phyloP scores from a whole-genome alignment of 2,888 invertebrate species.

The Hetaerina titia region DNA sequence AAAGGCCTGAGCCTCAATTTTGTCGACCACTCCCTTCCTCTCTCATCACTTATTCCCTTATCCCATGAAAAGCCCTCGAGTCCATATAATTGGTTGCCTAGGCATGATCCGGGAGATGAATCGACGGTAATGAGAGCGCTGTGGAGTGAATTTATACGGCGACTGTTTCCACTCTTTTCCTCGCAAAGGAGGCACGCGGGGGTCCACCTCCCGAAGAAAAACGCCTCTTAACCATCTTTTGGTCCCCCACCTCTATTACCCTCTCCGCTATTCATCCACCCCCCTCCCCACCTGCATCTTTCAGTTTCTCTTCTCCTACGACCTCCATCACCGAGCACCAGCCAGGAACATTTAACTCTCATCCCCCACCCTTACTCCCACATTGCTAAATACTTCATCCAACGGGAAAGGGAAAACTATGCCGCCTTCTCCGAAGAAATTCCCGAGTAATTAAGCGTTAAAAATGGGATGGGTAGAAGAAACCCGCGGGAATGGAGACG shows the following conservation, averaged over 20 bases:
- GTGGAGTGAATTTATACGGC: conserved; percentile 31
- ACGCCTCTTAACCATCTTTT: no score
- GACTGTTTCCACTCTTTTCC: background rate
- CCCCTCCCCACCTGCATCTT: background rate
- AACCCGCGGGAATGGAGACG: no score
- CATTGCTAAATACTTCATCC: background rate
- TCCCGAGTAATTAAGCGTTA: conserved; percentile 26
- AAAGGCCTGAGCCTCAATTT: conserved; percentile 3
- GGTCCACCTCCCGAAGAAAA: background rate
- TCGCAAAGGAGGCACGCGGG: background rate
- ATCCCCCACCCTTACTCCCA: background rate
- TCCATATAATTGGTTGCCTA: conserved; percentile 40
- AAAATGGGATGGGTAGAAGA: background rate
- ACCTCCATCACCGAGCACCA: background rate
- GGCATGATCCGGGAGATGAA: conserved; percentile 50
- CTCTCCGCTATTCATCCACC: background rate
- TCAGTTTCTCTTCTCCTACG: background rate
- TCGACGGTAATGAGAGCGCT: conserved; percentile 21
- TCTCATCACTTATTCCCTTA: background rate
- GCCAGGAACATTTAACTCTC: background rate
- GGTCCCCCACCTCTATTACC: no score
- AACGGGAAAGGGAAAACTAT: background rate
- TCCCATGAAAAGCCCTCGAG: background rate
- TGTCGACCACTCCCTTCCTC: background rate
- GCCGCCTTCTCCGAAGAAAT: conserved; percentile 25